Conservation (phyloP, 2,797 vertebrate genomes). For the Danio albolineatus region DNA sequence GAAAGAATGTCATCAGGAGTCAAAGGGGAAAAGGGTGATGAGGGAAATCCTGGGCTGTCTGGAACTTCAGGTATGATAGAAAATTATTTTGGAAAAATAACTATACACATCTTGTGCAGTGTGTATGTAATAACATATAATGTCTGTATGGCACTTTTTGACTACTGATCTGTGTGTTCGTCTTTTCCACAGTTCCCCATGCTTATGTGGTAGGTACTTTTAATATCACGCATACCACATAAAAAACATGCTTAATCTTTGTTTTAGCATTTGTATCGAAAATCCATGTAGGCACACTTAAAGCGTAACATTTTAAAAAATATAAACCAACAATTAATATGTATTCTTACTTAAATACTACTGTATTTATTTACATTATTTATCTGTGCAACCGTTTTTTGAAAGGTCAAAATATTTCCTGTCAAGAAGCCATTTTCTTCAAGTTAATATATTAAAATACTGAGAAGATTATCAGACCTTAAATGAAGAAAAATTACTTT, state of each 20-base stretch:
- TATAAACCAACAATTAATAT: too few relatives aligned
- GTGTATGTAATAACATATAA: background rate
- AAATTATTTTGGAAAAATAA: constrained; percentile 1
- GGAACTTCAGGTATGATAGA: constrained; percentile 79
- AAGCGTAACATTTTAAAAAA: background rate
- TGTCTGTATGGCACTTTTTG: constrained; percentile 5
- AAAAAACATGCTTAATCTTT: background rate
- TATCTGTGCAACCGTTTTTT: too few relatives aligned
- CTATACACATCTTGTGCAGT: background rate
- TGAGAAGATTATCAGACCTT: too few relatives aligned
- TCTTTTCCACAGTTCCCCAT: constrained; percentile 51
- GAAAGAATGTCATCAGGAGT: constrained; percentile 62
- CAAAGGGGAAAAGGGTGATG: constrained; percentile 92
- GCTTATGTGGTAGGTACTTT: constrained; percentile 53
- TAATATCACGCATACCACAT: background rate
- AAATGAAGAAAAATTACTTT: too few relatives aligned
- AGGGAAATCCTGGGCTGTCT: constrained; percentile 83
- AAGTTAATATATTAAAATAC: too few relatives aligned
- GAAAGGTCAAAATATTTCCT: too few relatives aligned
- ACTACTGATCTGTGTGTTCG: background rate
- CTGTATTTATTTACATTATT: too few relatives aligned
- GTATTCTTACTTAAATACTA: too few relatives aligned
- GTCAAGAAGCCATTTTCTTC: too few relatives aligned
- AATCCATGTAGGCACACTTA: background rate
- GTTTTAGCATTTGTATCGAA: background rate